A percentile compares a stretch with the other conserved stretches of the same genome.
Evolutionary conservation across 2,113 vertebrate species (phyloP).

Genomic region (Anarhynchus alexandrinus): DNA sequence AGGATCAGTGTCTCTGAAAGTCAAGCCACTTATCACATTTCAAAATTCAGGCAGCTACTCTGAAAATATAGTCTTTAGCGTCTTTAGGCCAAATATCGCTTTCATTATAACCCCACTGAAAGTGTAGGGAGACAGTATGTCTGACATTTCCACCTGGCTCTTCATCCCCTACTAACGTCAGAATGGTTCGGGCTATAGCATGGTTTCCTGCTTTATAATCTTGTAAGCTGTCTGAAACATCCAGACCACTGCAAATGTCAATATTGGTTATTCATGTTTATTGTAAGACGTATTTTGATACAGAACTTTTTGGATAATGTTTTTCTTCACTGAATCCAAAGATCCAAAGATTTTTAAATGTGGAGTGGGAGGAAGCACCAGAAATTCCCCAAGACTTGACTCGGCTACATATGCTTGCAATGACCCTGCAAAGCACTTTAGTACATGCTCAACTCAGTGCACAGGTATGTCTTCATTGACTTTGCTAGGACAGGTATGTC

Average conservation of each 20-base stretch:
- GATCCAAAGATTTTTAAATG: not conserved
- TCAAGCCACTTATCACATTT: not conserved
- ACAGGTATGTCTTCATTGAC: slow-evolving; percentile 27
- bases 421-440: not conserved
- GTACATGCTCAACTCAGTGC: not conserved
- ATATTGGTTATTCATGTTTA: not conserved
- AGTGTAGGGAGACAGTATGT: not conserved
- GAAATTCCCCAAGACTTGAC: not conserved
- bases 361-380: not conserved
- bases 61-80: not conserved
- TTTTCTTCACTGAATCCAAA: not conserved
- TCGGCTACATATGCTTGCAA: not conserved
- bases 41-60: not conserved
- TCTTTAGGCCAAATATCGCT: not conserved
- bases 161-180: not conserved
- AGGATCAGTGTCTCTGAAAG: not conserved
- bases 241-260: not conserved
- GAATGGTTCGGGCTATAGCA: not conserved
- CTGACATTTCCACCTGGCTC: not conserved
- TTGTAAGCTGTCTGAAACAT: not conserved
- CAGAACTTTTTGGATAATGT: not conserved
- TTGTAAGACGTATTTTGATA: not conserved
- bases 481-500: slow-evolving; percentile 28
- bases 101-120: not conserved
- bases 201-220: not conserved